These are phyloP conservation scores for Trissolcus basalis DNA, from an alignment of 1,140 invertebrate genomes.

Conservation along the genomic window DNA sequence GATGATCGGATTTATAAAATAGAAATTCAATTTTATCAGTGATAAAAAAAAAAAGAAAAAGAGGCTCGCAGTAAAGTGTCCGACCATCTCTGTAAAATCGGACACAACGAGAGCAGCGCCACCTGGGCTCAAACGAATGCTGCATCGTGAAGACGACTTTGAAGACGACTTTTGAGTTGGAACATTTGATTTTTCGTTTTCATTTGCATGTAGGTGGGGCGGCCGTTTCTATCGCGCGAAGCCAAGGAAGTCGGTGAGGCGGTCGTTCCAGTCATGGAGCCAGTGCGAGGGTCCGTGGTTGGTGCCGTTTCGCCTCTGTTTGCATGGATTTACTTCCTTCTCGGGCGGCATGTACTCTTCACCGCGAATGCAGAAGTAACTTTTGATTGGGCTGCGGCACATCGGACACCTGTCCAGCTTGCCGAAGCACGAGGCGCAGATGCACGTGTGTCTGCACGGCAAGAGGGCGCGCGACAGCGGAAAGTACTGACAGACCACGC, in stretches of 20 bases:
- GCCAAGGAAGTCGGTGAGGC: constrained; percentile 80
- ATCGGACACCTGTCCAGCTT: constrained; percentile 87
- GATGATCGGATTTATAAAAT: too few species aligned
- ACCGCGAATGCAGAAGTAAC: constrained; percentile 86
- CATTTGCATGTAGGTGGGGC: not conserved
- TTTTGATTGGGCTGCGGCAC: constrained; percentile 86
- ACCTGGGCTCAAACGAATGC: too few species aligned
- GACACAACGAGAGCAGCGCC: too few species aligned
- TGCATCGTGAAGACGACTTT: too few species aligned
- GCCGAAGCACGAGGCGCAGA: constrained; percentile 86
- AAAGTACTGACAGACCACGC: constrained; percentile 87
- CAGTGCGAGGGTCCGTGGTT: constrained; percentile 74
- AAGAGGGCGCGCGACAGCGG: constrained; percentile 86
- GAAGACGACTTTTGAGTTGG: too few species aligned
- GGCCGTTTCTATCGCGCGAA: constrained; percentile 73
- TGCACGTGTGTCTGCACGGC: constrained; percentile 88
- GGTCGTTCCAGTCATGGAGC: constrained; percentile 80
- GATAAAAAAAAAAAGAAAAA: too few species aligned
- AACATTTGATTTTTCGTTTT: too few species aligned
- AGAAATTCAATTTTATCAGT: not conserved
- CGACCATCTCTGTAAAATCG: too few species aligned
- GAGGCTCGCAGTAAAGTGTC: too few species aligned
- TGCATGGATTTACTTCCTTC: constrained; percentile 71
- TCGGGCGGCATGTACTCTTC: constrained; percentile 85
- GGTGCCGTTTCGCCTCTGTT: constrained; percentile 63